Conservation (phyloP, 2,888 invertebrate genomes). For the Myopa tessellatipennis region DNA sequence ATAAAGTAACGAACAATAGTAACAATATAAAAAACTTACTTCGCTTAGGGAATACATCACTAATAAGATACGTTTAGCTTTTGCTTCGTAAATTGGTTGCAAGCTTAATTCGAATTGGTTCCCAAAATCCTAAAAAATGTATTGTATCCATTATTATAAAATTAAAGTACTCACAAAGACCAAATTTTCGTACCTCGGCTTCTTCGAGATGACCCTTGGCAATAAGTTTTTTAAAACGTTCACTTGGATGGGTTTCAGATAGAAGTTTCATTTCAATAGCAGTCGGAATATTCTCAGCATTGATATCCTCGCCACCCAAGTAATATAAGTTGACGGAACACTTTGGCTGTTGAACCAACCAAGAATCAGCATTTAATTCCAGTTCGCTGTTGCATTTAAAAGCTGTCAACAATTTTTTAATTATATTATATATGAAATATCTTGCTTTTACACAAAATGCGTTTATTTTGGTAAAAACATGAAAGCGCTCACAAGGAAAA, state of each 20-base stretch:
- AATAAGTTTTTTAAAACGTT: slow-evolving; percentile 65
- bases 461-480: background rate
- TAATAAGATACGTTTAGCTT: slow-evolving; percentile 58
- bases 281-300: slow-evolving; percentile 53
- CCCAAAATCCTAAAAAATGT: slow-evolving; percentile 59
- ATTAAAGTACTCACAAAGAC: background rate
- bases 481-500: too few species aligned
- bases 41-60: slow-evolving; percentile 56
- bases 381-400: slow-evolving; percentile 62
- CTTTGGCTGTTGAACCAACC: slow-evolving; percentile 66
- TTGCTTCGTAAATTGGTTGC: slow-evolving; percentile 67
- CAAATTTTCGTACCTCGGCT: slow-evolving; percentile 59
- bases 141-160: slow-evolving; percentile 3
- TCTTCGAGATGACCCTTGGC: slow-evolving; percentile 66
- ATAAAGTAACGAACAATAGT: background rate
- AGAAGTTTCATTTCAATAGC: slow-evolving; percentile 65
- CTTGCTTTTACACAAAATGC: too few species aligned
- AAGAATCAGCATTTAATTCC: slow-evolving; percentile 57
- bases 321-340: slow-evolving; percentile 66
- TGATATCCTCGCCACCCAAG: slow-evolving; percentile 55
- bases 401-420: slow-evolving; percentile 45
- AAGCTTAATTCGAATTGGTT: slow-evolving; percentile 63
- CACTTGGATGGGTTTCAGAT: slow-evolving; percentile 65
- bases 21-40: slow-evolving; percentile 45
- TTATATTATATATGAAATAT: background rate